A percentile compares a stretch with the other conserved stretches of the same genome.
phyloP scores from a whole-genome alignment of 2,113 vertebrate species.

The zebrafish (Danio rerio) region GRCz12tu NC_133181.1:9905001-9905500 shows the following conservation, averaged over 20 bases:
- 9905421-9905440: slow-evolving; percentile 7
- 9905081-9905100: too few species aligned
- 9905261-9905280: background rate
- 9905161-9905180: too few species aligned
- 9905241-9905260: background rate
- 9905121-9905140: too few species aligned
- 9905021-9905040: too few species aligned
- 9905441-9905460: background rate
- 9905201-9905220: background rate
- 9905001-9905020: background rate
- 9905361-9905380: slow-evolving; percentile 11
- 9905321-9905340: background rate
- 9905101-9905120: too few species aligned
- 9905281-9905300: background rate
- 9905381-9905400: slow-evolving; percentile 9
- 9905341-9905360: background rate
- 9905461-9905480: background rate
- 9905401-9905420: background rate
- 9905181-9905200: too few species aligned
- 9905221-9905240: background rate
- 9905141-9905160: too few species aligned
- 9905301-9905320: background rate
- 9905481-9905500: background rate
- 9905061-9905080: too few species aligned
- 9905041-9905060: too few species aligned